Evolutionary conservation across 2,113 vertebrate species (phyloP).

Genomic region (Melanostigma gelatinosum): DNA sequence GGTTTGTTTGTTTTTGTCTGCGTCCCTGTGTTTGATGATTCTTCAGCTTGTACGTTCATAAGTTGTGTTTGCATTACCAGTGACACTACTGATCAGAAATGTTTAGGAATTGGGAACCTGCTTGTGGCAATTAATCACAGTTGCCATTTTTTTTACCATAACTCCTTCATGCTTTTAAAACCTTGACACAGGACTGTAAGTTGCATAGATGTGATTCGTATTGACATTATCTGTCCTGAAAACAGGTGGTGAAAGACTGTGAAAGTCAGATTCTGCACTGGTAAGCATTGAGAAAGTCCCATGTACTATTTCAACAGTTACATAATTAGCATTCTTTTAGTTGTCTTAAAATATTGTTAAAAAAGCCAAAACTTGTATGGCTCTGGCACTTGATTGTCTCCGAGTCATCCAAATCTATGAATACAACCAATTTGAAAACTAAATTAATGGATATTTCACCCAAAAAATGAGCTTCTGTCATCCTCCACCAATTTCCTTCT

Average conservation of each 20-base stretch:
- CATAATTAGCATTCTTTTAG: not conserved
- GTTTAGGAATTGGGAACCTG: not conserved
- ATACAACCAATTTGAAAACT: conserved; percentile 2
- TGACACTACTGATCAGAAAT: not conserved
- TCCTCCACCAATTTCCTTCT: not conserved
- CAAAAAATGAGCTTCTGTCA: not conserved
- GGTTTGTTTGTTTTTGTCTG: not conserved
- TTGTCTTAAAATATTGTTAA: not conserved
- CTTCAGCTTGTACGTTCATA: not conserved
- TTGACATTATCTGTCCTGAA: conserved; percentile 81
- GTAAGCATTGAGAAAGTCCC: conserved; percentile 81
- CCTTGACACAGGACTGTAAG: not conserved
- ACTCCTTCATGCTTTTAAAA: not conserved
- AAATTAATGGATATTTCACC: not conserved
- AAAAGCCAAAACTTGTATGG: not conserved
- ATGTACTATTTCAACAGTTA: not conserved
- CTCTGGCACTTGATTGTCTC: not conserved
- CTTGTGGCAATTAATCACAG: not conserved
- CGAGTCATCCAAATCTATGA: not conserved
- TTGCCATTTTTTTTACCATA: not conserved
- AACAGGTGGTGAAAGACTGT: conserved; percentile 97
- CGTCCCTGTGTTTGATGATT: not conserved
- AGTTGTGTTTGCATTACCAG: not conserved
- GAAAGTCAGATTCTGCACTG: conserved; percentile 93
- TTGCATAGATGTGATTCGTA: conserved; percentile 58